Conservation (phyloP, 2,888 invertebrate genomes). For the Nebria salina region DNA sequence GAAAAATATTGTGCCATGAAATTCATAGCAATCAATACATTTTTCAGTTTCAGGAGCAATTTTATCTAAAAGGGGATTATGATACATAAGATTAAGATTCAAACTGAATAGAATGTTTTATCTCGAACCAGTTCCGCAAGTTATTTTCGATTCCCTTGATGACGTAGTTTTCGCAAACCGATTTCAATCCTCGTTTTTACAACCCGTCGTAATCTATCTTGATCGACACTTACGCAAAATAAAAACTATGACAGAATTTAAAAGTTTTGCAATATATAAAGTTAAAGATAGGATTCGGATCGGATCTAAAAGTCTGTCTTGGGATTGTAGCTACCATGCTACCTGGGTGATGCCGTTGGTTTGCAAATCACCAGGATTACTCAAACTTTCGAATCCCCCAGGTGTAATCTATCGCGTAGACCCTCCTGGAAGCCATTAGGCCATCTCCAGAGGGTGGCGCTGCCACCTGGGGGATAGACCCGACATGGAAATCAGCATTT, state of each 20-base stretch:
- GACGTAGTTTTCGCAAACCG: not conserved
- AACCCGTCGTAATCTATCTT: constrained; percentile 10
- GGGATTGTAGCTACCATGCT: not conserved
- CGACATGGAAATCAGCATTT: constrained; percentile 10
- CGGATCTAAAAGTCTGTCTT: constrained; percentile 2
- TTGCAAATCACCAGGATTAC: constrained; percentile 61
- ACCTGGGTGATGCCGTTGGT: constrained; percentile 46
- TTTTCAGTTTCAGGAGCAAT: too few relatives aligned
- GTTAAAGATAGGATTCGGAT: constrained; percentile 14
- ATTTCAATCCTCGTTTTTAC: constrained; percentile 40
- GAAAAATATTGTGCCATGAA: constrained; percentile 30
- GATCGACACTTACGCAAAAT: not conserved
- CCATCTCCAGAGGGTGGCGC: constrained; percentile 21
- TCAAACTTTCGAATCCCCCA: constrained; percentile 60
- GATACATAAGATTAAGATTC: too few relatives aligned
- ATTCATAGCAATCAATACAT: not conserved
- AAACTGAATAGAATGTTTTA: too few relatives aligned
- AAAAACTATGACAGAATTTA: constrained; percentile 39
- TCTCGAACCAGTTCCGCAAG: too few relatives aligned
- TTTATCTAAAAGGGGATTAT: too few relatives aligned
- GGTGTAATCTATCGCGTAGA: constrained; percentile 60
- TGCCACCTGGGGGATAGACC: constrained; percentile 6
- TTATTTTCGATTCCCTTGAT: not conserved
- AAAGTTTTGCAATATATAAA: constrained; percentile 42
- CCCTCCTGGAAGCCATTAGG: constrained; percentile 45